Base-by-base conservation (phyloP, 2,113 vertebrate species). In the Ciconia maguari region DNA sequence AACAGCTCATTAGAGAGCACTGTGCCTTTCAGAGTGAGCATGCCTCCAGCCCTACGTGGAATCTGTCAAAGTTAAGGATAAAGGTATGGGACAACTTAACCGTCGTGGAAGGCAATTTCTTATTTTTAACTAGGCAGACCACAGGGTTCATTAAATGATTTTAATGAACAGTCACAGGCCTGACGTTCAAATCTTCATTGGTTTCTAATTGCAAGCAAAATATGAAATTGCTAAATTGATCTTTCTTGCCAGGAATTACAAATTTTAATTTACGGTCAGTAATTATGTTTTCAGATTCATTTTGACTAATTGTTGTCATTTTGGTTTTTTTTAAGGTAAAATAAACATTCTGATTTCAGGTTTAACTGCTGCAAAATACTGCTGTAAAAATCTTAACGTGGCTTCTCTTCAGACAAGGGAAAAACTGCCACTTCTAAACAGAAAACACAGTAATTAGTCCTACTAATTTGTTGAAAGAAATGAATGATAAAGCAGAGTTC, bases 21-120 rank as follows among this genome's bases (percentile, higher is more conserved):
- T 64, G 66, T n/a, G 94, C 77, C 70, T 90, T 72, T 94, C 72
- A 57, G 54, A 90, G 30, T 11, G 48, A 84, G 69, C 14, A 42
- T 82, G 92, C 75, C 86, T 91, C 58, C 61, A 94, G 93, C 89
- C 75, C 62, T 87, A 14, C 0, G 0, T 1, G 13, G 78, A 92
- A 95, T 62, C 74, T 94, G 91, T 97, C 93, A 88, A 87, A 94
- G 85, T 91, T 92, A 95, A 91, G 90, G 82, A 87, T 55, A 93
- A 96, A 89, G 68, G 80, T 86, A 61, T 49, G 87, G 89, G 84
- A 93, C 84, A 61, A 82, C 77, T 93, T 92, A 86, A 93, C 77
- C 38, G 79, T 71, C 71, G 77, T 51, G 52, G 54, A 84, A 96
- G 48, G 64, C 52, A 83, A 51, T 48, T 84, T 92, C 76, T 91